Base-by-base conservation (phyloP, 2,797 vertebrate genomes). In the Sandelia bainsii region DNA sequence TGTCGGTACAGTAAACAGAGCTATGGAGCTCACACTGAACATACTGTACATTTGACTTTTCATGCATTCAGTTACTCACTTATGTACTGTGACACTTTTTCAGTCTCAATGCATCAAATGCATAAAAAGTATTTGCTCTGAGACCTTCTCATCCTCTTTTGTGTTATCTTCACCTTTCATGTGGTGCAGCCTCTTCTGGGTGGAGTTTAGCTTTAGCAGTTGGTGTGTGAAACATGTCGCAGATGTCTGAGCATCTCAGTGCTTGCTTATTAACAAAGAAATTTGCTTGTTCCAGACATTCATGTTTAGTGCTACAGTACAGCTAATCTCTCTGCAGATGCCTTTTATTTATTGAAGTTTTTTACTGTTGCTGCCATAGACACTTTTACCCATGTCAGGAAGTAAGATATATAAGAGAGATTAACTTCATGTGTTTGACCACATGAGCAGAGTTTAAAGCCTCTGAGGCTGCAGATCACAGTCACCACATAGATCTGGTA, bases 321-420 rank as follows among this genome's bases (percentile, higher is more conserved):
- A 37, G 51, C 5, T 10, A 19, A 62, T 46, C 20, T 46, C 42
- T 48, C 25, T 37, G 40, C 23, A 46, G 17, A 4, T 42, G 10
- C 2, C 17, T 42, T 13, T 7, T 29, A 3, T 23, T 54, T 3
- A 16, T 59, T 54, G 32, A 5, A 40, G n/a, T 25, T 32, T 37
- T 16, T 23, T 22, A 16, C 44, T 59, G 22, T 16, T 62, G n/a
- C 8, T 56, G 52, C 6, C 11, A 19, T 49, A 20, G 40, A 61
- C 29, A 14, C 16, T 54, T 63, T 42, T 20, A 51, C 67, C 42
- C 49, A 10, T 66, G n/a, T 45, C 50, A 65, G 40, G 46, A 72
- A 71, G 52, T 29, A 2, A 32, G 68, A 23, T 40, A 32, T 3
- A n/a, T 16, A 2, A 27, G 51, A 61, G 60, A 72, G 39, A 40